phyloP scores from a whole-genome alignment of 2,113 vertebrate genomes.

The Periophthalmus modestus region DNA sequence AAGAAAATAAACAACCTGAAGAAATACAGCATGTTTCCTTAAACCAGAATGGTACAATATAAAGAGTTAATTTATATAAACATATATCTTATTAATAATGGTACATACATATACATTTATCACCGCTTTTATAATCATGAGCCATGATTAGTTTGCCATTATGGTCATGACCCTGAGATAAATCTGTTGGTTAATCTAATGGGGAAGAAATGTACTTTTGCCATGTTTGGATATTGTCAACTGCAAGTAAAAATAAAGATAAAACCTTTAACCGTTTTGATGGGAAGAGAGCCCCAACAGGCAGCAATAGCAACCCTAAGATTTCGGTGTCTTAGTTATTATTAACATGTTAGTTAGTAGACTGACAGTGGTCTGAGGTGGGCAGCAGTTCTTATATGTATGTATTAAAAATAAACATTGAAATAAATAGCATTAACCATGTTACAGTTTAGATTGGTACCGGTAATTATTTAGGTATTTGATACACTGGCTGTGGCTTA shows the following conservation, averaged over 20 bases:
- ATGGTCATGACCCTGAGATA: neutral
- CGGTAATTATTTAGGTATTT: neutral
- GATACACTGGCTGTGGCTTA: neutral
- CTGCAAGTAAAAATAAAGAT: neutral
- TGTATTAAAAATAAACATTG: no score
- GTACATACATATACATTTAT: neutral
- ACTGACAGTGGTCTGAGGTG: no score
- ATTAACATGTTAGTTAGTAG: no score
- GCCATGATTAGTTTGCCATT: neutral
- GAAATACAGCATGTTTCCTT: no score
- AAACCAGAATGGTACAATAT: no score
- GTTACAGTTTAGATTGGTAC: neutral
- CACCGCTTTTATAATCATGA: neutral
- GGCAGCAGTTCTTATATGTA: no score
- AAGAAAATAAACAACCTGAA: no score
- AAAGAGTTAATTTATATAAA: no score
- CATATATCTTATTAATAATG: no score
- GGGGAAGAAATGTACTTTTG: neutral
- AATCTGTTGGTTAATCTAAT: neutral
- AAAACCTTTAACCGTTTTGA: neutral
- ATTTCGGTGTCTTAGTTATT: no score
- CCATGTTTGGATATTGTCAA: no score
- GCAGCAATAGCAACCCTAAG: no score
- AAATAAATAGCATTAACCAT: neutral
- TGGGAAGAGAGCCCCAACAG: neutral